phyloP scores from a whole-genome alignment of 2,797 vertebrate species.

The Syndactyla subalaris region DNA sequence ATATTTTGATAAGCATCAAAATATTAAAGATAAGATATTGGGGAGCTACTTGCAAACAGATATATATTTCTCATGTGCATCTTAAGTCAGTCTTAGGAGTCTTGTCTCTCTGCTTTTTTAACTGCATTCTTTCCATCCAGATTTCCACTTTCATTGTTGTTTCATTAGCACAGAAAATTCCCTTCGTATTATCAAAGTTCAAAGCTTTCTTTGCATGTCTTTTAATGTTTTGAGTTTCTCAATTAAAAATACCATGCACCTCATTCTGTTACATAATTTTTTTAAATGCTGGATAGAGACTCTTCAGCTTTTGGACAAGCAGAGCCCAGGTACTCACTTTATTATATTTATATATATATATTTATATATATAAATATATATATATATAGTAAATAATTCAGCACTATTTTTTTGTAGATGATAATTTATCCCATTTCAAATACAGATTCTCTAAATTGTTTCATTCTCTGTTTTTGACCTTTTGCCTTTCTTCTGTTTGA shows the following conservation, averaged over 20 bases:
- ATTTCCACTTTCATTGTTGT: background rate
- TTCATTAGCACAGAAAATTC: background rate
- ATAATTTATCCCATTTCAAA: background rate
- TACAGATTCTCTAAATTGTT: background rate
- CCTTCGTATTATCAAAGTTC: background rate
- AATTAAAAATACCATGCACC: background rate
- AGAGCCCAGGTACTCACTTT: background rate
- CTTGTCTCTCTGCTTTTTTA: background rate
- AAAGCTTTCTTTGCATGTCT: background rate
- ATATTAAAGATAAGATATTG: background rate
- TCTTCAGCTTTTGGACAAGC: background rate
- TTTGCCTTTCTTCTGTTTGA: background rate
- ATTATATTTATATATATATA: background rate
- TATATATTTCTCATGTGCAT: background rate
- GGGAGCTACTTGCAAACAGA: background rate
- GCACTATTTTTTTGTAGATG: background rate
- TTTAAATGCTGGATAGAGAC: background rate
- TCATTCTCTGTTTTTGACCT: background rate
- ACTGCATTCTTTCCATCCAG: background rate
- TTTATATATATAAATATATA: no score
- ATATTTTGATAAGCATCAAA: background rate
- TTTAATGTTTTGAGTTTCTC: background rate
- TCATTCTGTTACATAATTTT: background rate
- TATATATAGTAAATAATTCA: background rate
- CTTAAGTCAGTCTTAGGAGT: background rate